These are phyloP conservation scores for Epicampocera succincta DNA, from an alignment of 2,888 invertebrate genomes.

Conservation along the genomic window DNA sequence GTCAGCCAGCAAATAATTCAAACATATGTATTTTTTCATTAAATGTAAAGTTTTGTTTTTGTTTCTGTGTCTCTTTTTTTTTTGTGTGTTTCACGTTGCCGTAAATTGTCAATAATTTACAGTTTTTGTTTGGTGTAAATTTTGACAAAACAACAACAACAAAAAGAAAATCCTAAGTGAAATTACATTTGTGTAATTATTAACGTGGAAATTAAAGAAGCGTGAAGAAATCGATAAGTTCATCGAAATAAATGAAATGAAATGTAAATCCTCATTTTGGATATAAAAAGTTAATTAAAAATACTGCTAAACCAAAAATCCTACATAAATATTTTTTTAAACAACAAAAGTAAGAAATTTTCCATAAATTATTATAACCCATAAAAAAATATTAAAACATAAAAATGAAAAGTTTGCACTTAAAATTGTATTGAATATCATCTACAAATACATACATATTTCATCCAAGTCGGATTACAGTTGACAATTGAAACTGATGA, in stretches of 20 bases:
- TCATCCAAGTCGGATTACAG: no score
- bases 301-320: neutral
- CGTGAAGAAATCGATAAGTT: neutral
- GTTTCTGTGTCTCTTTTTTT: no score
- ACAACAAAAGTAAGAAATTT: slow-evolving; percentile 43
- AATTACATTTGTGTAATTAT: slow-evolving; percentile 13
- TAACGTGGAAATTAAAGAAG: slow-evolving; percentile 1
- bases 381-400: neutral
- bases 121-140: slow-evolving; percentile 15
- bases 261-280: no score
- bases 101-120: slow-evolving; percentile 55
- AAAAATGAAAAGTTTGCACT: no score
- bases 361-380: neutral
- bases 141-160: neutral
- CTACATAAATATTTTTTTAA: neutral
- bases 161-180: slow-evolving; percentile 14
- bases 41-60: slow-evolving; percentile 17
- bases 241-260: neutral
- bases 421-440: no score
- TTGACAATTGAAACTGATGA: no score
- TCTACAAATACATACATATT: no score
- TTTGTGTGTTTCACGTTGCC: slow-evolving; percentile 49
- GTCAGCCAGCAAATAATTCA: slow-evolving; percentile 34
- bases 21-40: slow-evolving; percentile 21
- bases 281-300: neutral